A percentile compares a stretch with the other conserved stretches of the same genome.
phyloP scores from a whole-genome alignment of 2,113 vertebrate species.

The Cephalopholis sonnerati region DNA sequence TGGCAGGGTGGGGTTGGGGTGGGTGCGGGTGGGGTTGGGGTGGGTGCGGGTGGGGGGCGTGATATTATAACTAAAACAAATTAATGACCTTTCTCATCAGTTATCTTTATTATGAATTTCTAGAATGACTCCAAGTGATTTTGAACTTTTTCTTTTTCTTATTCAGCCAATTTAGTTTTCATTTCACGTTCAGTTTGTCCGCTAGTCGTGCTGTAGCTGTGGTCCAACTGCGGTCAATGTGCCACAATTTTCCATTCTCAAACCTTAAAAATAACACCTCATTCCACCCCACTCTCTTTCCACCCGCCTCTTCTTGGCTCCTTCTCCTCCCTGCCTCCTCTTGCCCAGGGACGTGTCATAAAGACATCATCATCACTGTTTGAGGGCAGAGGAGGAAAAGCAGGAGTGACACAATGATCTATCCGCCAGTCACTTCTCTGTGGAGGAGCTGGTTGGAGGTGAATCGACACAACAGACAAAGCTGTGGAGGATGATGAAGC shows the following conservation, averaged over 20 bases:
- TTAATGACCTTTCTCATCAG: slow-evolving; percentile 5
- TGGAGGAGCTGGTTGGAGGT: slow-evolving; percentile 24
- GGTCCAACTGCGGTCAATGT: slow-evolving; percentile 35
- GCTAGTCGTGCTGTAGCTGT: slow-evolving; percentile 14
- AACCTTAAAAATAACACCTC: slow-evolving; percentile 62
- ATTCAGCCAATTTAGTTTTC: slow-evolving; percentile 6
- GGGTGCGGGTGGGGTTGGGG: background rate
- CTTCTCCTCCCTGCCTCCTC: slow-evolving; percentile 11
- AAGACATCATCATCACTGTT: slow-evolving; percentile 68
- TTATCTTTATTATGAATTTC: slow-evolving; percentile 6
- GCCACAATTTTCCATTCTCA: slow-evolving; percentile 58
- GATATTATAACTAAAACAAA: slow-evolving; percentile 1
- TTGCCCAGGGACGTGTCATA: slow-evolving; percentile 63
- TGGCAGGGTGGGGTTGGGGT: background rate
- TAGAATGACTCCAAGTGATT: background rate
- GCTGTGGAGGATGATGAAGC: slow-evolving; percentile 8
- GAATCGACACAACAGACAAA: slow-evolving; percentile 37
- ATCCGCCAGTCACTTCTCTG: slow-evolving; percentile 42
- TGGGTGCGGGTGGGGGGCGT: background rate
- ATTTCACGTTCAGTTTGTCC: slow-evolving; percentile 23
- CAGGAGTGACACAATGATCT: slow-evolving; percentile 58
- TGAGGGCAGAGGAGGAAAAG: slow-evolving; percentile 48
- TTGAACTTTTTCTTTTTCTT: background rate
- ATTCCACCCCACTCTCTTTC: slow-evolving; percentile 1
- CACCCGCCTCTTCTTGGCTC: slow-evolving; percentile 10